A percentile compares a stretch with the other conserved stretches of the same genome.
phyloP scores from a whole-genome alignment of 2,797 vertebrate genomes.

The Dendrocincla tyrannina region DNA sequence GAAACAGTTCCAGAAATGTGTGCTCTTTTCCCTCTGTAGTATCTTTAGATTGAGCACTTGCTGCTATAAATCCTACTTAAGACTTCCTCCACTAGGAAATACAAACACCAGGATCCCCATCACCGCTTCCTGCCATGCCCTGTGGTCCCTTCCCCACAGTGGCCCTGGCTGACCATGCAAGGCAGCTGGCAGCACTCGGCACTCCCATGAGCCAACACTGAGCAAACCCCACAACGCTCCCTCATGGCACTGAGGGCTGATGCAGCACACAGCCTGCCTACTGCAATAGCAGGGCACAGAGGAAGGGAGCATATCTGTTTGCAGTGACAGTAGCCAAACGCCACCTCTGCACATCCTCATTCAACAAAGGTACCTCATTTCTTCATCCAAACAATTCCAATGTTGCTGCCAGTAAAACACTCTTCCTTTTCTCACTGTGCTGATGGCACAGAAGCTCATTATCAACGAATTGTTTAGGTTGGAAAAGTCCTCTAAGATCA shows the following conservation, averaged over 20 bases:
- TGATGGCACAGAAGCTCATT: not conserved
- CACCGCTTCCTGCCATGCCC: not conserved
- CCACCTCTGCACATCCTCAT: accelerated
- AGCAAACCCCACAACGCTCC: not conserved
- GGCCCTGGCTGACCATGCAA: too few relatives aligned
- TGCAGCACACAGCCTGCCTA: not conserved
- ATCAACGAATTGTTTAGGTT: not conserved
- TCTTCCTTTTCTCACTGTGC: not conserved
- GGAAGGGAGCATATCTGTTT: not conserved
- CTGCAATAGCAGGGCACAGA: not conserved
- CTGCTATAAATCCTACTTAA: not conserved
- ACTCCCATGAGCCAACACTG: accelerated
- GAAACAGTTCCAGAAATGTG: not conserved
- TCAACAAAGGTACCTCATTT: not conserved
- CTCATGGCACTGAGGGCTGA: accelerated
- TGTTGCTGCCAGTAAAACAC: not conserved
- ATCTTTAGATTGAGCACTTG: not conserved
- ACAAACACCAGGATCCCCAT: not conserved
- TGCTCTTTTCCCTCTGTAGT: not conserved
- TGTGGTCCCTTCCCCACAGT: accelerated
- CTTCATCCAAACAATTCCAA: not conserved
- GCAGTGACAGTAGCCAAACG: not conserved
- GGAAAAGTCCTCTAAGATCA: not conserved
- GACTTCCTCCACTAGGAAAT: not conserved
- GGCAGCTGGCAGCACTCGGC: not conserved